phyloP scores from a whole-genome alignment of 2,113 vertebrate genomes.

The Vimba vimba region DNA sequence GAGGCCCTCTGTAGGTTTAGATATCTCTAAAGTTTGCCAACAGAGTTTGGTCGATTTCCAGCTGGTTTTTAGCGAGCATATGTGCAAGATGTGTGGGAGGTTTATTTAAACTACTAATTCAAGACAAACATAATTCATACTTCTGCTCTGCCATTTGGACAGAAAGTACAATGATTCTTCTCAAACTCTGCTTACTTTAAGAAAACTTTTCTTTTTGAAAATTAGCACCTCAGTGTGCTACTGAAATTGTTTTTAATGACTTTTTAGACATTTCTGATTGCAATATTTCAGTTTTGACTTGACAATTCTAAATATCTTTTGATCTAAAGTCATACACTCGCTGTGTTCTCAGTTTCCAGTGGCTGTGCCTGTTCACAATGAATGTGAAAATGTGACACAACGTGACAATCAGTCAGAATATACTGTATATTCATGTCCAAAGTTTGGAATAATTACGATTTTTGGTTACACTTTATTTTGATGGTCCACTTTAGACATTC shows the following conservation, averaged over 20 bases:
- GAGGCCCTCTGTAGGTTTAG: neutral
- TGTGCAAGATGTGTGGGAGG: constrained; percentile 27
- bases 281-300: too few relatives aligned
- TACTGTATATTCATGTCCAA: too few relatives aligned
- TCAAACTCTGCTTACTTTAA: neutral
- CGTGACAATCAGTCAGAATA: neutral
- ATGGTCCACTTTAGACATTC: too few relatives aligned
- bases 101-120: constrained; percentile 23
- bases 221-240: neutral
- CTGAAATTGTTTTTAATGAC: neutral
- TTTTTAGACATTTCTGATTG: neutral
- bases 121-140: constrained; percentile 2
- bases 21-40: constrained; percentile 13
- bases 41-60: constrained; percentile 29
- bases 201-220: neutral
- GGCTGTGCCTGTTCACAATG: neutral
- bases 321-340: neutral
- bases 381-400: neutral
- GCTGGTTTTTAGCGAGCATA: constrained; percentile 28
- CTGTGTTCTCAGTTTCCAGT: neutral
- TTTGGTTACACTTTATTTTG: too few relatives aligned
- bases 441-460: too few relatives aligned
- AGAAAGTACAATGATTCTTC: neutral
- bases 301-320: neutral
- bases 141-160: constrained; percentile 9